phyloP scores from a whole-genome alignment of 2,797 vertebrate genomes.

The Enteromius thamalakanensis region DNA sequence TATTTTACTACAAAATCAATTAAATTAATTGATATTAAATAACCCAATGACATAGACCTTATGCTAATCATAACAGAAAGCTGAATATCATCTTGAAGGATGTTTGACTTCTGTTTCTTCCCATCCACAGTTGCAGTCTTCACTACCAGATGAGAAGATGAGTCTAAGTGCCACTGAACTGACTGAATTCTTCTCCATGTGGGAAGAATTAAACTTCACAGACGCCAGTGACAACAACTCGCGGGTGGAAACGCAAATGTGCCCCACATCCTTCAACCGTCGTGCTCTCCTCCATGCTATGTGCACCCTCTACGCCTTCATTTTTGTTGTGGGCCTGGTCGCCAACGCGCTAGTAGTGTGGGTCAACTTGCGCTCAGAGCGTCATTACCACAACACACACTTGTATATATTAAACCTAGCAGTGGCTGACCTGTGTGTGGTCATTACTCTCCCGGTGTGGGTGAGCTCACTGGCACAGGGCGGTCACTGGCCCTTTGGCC shows the following conservation, averaged over 20 bases:
- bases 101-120: constrained; percentile 22
- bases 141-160: constrained; percentile 58
- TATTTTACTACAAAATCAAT: neutral
- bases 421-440: constrained; percentile 89
- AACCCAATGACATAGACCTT: neutral
- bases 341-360: constrained; percentile 92
- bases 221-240: constrained; percentile 77
- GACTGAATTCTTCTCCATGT: constrained; percentile 80
- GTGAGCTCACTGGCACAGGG: constrained; percentile 89
- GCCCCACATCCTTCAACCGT: constrained; percentile 80
- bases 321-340: constrained; percentile 89
- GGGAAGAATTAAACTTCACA: constrained; percentile 84
- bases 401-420: constrained; percentile 93
- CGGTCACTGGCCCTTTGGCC: constrained; percentile 93
- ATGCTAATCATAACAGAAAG: neutral
- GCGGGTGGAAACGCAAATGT: constrained; percentile 82
- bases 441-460: constrained; percentile 92
- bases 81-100: neutral
- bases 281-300: constrained; percentile 83
- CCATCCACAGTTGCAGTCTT: constrained; percentile 44
- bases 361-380: constrained; percentile 90
- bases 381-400: constrained; percentile 87
- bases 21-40: neutral
- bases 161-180: constrained; percentile 82
- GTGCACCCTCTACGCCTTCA: constrained; percentile 89